These are phyloP conservation scores for Girardinus metallicus DNA, from an alignment of 2,797 vertebrate species.

Conservation along the genomic window DNA sequence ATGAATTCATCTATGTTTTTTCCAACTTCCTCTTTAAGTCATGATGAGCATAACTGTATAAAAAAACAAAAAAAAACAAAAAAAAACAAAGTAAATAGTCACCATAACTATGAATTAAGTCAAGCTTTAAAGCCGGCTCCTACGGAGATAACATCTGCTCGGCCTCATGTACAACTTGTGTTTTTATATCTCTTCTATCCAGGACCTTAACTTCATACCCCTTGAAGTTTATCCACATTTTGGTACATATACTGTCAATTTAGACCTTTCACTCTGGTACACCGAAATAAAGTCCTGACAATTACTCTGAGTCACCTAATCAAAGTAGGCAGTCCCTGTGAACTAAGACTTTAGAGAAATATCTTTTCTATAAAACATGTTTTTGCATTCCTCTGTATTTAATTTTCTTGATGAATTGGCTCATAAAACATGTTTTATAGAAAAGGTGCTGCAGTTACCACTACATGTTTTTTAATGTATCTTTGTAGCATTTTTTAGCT, in stretches of 20 bases:
- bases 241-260: neutral
- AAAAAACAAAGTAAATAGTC: neutral
- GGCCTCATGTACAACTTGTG: neutral
- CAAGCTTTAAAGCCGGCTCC: neutral
- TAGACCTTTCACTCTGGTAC: neutral
- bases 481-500: neutral
- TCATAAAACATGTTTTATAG: too few relatives aligned
- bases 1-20: conserved; percentile 27
- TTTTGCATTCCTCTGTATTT: too few relatives aligned
- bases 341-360: neutral
- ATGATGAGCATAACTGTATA: conserved; percentile 1
- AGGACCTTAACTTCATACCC: neutral
- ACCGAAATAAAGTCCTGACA: neutral
- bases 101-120: too few relatives aligned
- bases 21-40: conserved; percentile 25
- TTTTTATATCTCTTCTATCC: neutral
- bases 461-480: neutral
- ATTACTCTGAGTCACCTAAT: neutral
- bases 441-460: neutral
- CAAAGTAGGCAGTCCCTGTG: neutral
- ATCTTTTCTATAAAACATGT: too few relatives aligned
- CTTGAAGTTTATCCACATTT: neutral
- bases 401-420: too few relatives aligned
- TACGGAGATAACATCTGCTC: neutral
- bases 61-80: too few relatives aligned